Evolutionary conservation across 2,888 invertebrate species (phyloP), one percentile per base, ranked within the genome.

Genomic region (Caenorhabditis afra): DNA sequence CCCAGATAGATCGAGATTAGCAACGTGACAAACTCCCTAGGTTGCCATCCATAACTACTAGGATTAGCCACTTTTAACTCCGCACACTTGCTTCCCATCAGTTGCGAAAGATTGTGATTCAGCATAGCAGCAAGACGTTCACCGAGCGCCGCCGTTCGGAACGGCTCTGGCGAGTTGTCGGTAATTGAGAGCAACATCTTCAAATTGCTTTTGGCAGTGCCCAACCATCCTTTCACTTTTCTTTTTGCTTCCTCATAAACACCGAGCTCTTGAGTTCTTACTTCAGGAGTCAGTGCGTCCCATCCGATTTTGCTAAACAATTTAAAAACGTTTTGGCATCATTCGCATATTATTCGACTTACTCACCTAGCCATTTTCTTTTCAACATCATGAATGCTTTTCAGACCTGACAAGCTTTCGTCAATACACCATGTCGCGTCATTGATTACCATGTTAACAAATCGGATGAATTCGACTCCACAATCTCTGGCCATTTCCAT

Each of bases 151-250:
- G 96, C 94, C 80, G 95, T 93, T 87, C 97, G 93, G 92, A 99
- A 99, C 49, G 97, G 97, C 90, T 96, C 95, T 89, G 94, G 94
- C 86, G 98, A 97, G 90, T 96, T 95, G 22, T 90, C 89, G 12
- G 97, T 97, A 87, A 99, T 93, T 91, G 97, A 97, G 91, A 96
- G 95, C 91, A 99, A 94, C 96, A 99, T 96, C 91, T 98, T 96
- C 58, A 99, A 96, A 0, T 98, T 98, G 91, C 97, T 97, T 22
- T 81, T 85, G 94, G n/a, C 95, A 92, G 85, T 85, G 22, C 79
- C 59, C 7, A 89, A 71, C 88, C 88, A 89, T 23, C 84, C 86
- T 3, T 57, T 57, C 2, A 91, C 90, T 66, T 91, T 85, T 81
- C 91, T 90, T 50, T 90, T 87, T 53, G 90, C 90, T 77, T 91